phyloP scores from a whole-genome alignment of 2,797 vertebrate genomes.

The Syndactyla subalaris region DNA sequence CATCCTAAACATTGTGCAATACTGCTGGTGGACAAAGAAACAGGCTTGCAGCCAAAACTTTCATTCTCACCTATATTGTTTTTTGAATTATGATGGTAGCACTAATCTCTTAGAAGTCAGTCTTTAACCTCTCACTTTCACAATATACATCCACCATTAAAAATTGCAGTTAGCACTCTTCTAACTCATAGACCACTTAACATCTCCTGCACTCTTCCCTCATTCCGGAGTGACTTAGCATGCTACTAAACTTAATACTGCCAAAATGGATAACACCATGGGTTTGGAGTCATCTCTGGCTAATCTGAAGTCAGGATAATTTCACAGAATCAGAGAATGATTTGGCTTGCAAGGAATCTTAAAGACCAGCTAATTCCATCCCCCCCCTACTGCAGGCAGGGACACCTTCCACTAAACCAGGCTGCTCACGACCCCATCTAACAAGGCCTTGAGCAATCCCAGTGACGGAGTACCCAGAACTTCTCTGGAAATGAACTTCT shows the following conservation, averaged over 20 bases:
- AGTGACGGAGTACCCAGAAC: not conserved
- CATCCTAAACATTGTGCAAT: not conserved
- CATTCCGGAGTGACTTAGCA: rapidly evolving
- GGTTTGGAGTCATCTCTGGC: not conserved
- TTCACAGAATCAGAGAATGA: not conserved
- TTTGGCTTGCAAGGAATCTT: not conserved
- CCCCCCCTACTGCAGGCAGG: not conserved
- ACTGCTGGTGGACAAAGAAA: not conserved
- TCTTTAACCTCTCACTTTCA: not conserved
- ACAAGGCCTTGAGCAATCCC: not conserved
- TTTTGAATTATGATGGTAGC: not conserved
- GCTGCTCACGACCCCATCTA: not conserved
- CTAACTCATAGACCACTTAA: not conserved
- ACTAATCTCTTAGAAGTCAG: not conserved
- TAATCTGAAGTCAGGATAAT: not conserved
- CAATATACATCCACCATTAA: not conserved
- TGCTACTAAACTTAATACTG: not conserved
- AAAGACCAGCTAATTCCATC: not conserved
- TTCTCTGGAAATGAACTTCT: not conserved
- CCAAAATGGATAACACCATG: rapidly evolving
- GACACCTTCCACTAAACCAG: not conserved
- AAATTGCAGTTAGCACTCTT: not conserved
- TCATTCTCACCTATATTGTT: not conserved
- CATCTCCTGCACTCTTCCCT: not conserved
- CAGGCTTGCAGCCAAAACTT: not conserved